Evolutionary conservation across 2,113 vertebrate genomes (phyloP).

Genomic region (Elephas maximus): DNA sequence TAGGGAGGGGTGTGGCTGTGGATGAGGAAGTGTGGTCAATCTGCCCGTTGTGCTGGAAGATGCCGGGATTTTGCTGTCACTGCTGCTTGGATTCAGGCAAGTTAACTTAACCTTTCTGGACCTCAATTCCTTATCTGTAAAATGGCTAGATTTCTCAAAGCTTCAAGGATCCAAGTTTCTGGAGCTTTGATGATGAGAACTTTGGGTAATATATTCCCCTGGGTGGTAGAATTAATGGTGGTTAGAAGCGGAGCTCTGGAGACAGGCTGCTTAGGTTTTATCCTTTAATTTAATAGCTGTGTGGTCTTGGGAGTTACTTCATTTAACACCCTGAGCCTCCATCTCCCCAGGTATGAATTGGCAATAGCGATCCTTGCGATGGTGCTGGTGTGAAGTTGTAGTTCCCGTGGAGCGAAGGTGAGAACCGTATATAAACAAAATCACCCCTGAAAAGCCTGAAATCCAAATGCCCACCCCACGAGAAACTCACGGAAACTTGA

Average conservation of each 20-base stretch:
- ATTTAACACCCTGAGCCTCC: neutral
- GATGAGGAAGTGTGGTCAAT: conserved; percentile 22
- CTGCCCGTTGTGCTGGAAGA: conserved; percentile 44
- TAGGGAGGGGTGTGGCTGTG: neutral
- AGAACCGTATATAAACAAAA: neutral
- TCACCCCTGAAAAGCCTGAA: neutral
- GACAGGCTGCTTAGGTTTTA: neutral
- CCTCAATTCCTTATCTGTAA: conserved; percentile 20
- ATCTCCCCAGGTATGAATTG: neutral
- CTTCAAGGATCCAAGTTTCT: neutral
- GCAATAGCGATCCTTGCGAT: too few species aligned
- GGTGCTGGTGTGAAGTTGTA: neutral
- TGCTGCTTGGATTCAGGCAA: conserved; percentile 67
- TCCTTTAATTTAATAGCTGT: conserved; percentile 21
- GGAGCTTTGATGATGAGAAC: neutral
- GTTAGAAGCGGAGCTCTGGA: neutral
- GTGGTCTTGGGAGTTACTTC: neutral
- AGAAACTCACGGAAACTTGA: neutral
- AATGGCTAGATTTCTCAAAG: neutral
- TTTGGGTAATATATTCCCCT: neutral
- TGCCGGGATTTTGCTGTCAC: neutral
- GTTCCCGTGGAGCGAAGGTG: neutral
- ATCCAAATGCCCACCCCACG: neutral
- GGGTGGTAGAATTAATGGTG: neutral
- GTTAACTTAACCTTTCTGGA: conserved; percentile 33